Conservation (phyloP, 2,888 invertebrate species). For the Empis stercorea region DNA sequence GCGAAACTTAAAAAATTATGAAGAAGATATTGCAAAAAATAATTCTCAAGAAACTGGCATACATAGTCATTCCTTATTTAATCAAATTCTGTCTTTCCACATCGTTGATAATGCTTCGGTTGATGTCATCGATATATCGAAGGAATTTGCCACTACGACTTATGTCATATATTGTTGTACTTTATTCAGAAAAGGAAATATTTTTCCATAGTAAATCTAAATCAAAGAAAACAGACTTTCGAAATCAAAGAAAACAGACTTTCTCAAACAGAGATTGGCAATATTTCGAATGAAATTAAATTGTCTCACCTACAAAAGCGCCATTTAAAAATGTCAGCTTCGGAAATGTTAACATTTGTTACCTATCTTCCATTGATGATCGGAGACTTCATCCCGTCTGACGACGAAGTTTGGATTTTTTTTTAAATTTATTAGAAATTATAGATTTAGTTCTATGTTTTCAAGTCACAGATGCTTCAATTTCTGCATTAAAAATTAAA, state of each 20-base stretch:
- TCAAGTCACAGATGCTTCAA: constrained; percentile 4
- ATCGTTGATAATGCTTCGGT: constrained; percentile 15
- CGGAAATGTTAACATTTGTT: constrained; percentile 18
- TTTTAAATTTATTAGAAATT: constrained; percentile 16
- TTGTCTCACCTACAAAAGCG: constrained; percentile 6
- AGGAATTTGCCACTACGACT: constrained; percentile 13
- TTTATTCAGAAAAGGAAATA: constrained; percentile 12
- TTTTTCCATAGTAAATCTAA: constrained; percentile 15
- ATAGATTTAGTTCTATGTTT: constrained; percentile 14
- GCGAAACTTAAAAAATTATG: constrained; percentile 14
- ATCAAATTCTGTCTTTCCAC: constrained; percentile 16
- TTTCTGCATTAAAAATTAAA: constrained; percentile 9
- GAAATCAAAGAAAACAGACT: constrained; percentile 16
- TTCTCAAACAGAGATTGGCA: constrained; percentile 16
- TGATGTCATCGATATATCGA: constrained; percentile 16
- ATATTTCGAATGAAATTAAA: constrained; percentile 14
- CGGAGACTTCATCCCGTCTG: constrained; percentile 17
- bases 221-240: constrained; percentile 16
- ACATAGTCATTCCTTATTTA: constrained; percentile 16
- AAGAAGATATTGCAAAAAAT: constrained; percentile 8
- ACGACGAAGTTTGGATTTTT: constrained; percentile 17
- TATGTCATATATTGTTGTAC: constrained; percentile 15
- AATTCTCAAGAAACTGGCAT: constrained; percentile 13
- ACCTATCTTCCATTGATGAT: constrained; percentile 17
- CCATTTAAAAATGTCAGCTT: constrained; percentile 15